Evolutionary conservation across 2,113 vertebrate species (phyloP).

Genomic region (Alaudala cheleensis): DNA sequence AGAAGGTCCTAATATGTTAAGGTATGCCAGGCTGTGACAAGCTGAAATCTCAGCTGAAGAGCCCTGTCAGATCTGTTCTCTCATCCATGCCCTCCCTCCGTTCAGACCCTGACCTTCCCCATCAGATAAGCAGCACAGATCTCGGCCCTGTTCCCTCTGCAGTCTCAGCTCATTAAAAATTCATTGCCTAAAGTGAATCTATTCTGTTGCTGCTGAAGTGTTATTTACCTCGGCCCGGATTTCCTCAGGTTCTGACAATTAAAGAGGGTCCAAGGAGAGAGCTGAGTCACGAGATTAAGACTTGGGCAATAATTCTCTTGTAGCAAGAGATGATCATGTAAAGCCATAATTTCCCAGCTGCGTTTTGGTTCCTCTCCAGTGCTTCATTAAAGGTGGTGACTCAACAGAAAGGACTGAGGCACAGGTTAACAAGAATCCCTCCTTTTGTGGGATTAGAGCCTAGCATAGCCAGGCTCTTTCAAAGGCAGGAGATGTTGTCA

Average conservation of each 20-base stretch:
- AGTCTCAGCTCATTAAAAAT: conserved; percentile 73
- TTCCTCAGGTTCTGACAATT: conserved; percentile 70
- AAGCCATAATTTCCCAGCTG: conserved; percentile 63
- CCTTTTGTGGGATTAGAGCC: conserved; percentile 68
- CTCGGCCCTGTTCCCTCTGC: conserved; percentile 55
- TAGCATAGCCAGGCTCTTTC: conserved; percentile 34
- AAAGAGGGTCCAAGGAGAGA: conserved; percentile 65
- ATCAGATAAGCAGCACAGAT: conserved; percentile 72
- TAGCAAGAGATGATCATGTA: conserved; percentile 63
- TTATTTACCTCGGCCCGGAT: conserved; percentile 51
- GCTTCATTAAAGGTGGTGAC: conserved; percentile 73
- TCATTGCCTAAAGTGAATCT: conserved; percentile 63
- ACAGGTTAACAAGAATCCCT: conserved; percentile 67
- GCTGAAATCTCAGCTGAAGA: conserved; percentile 61
- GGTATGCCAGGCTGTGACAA: conserved; percentile 21
- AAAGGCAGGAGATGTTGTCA: conserved; percentile 63
- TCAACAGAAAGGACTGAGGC: conserved; percentile 53
- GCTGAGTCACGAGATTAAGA: conserved; percentile 60
- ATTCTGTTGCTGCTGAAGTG: conserved; percentile 43
- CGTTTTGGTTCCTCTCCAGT: conserved; percentile 59
- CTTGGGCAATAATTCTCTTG: conserved; percentile 54
- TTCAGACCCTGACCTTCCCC: conserved; percentile 70
- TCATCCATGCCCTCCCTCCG: conserved; percentile 60
- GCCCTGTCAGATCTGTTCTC: conserved; percentile 63
- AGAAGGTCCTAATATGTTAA: not conserved